Evolutionary conservation across 2,797 vertebrate genomes (phyloP).

Genomic region (Synanceia verrucosa): DNA sequence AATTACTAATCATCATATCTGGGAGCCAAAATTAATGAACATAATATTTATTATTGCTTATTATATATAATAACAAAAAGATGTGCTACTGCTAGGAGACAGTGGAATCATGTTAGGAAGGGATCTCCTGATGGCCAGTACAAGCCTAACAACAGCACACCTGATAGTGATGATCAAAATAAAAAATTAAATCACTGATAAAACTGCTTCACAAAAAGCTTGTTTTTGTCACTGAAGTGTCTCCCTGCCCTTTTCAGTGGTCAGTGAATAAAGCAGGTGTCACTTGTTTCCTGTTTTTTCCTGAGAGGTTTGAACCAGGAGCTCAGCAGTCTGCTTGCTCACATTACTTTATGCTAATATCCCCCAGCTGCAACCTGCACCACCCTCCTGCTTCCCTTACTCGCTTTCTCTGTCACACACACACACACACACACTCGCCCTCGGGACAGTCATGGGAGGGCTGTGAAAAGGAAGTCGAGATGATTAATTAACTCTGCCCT

Average conservation of each 20-base stretch:
- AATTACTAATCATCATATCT: too few relatives aligned
- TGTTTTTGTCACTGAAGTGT: slow-evolving; percentile 15
- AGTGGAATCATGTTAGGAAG: background rate
- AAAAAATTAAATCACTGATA: too few relatives aligned
- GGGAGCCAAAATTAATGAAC: too few relatives aligned
- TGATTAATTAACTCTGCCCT: slow-evolving; percentile 84
- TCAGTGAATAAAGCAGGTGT: slow-evolving; percentile 58
- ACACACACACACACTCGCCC: slow-evolving; percentile 49
- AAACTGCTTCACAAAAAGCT: too few relatives aligned
- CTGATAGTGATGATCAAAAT: slow-evolving; percentile 16
- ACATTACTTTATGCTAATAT: slow-evolving; percentile 78
- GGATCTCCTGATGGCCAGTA: background rate
- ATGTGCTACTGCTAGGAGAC: too few relatives aligned
- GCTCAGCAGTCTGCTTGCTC: slow-evolving; percentile 70
- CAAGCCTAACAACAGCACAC: background rate
- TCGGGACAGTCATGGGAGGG: slow-evolving; percentile 70
- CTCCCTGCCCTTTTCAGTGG: background rate
- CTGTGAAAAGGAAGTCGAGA: slow-evolving; percentile 74
- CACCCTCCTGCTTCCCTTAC: slow-evolving; percentile 57
- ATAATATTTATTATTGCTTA: too few relatives aligned
- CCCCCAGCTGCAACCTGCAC: slow-evolving; percentile 76
- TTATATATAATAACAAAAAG: too few relatives aligned
- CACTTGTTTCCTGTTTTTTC: slow-evolving; percentile 51
- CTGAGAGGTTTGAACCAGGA: slow-evolving; percentile 42
- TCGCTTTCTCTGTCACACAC: slow-evolving; percentile 7